These are phyloP conservation scores for Drosophila greeni DNA, from an alignment of 2,888 invertebrate genomes.

Conservation along the genomic window DNA sequence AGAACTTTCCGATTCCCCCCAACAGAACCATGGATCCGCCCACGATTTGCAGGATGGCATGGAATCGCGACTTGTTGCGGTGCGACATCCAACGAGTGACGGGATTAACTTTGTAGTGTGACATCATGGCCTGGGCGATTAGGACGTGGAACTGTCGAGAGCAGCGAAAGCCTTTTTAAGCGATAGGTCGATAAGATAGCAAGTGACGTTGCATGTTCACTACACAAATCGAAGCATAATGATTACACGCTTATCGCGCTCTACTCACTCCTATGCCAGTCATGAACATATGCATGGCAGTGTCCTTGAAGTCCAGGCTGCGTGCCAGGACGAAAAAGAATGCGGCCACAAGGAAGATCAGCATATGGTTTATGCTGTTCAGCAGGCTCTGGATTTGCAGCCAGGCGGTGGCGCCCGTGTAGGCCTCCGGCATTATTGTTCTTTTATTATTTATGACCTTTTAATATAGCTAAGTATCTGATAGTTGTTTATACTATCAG, in stretches of 20 bases:
- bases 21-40: conserved; percentile 75
- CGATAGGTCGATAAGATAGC: conserved; percentile 33
- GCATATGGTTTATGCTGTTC: conserved; percentile 76
- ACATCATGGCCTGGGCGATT: conserved; percentile 76
- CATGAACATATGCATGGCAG: conserved; percentile 76
- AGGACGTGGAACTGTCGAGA: conserved; percentile 73
- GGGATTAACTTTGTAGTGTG: conserved; percentile 76
- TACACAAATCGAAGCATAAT: conserved; percentile 6
- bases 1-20: conserved; percentile 73
- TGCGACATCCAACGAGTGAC: conserved; percentile 73
- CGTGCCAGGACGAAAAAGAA: conserved; percentile 73
- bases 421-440: conserved; percentile 45
- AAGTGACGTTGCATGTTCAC: conserved; percentile 20
- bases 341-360: conserved; percentile 72
- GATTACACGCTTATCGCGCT: conserved; percentile 7
- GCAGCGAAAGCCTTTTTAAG: conserved; percentile 7
- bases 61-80: conserved; percentile 74
- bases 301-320: conserved; percentile 72
- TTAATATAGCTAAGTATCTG: background rate
- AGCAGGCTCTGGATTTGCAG: conserved; percentile 70
- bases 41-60: conserved; percentile 73
- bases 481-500: conserved; percentile 7
- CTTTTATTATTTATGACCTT: background rate
- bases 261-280: conserved; percentile 73
- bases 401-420: conserved; percentile 49